Percentiles rank a stretch among this genome's conserved stretches.
These are phyloP conservation scores for Vandiemenella viatica DNA, from an alignment of 2,888 invertebrate genomes.

Conservation along the genomic window DNA sequence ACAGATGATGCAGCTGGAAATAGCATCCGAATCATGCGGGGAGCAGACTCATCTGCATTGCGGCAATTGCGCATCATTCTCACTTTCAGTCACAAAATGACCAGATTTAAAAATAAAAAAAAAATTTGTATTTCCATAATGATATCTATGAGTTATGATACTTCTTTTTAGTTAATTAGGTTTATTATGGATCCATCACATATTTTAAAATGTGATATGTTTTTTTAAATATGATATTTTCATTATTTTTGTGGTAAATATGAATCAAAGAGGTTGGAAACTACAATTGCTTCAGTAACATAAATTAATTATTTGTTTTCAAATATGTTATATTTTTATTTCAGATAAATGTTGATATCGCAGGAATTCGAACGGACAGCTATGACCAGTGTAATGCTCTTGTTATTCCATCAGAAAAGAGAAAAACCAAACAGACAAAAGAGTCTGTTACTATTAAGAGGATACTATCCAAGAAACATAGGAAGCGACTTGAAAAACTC, in stretches of 20 bases:
- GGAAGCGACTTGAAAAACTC: constrained; percentile 72
- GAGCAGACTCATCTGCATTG: too few relatives aligned
- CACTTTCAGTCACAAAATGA: too few relatives aligned
- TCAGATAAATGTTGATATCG: constrained; percentile 52
- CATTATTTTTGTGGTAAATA: background rate
- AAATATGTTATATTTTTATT: constrained; percentile 22
- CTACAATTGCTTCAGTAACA: background rate
- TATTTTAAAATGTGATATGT: too few relatives aligned
- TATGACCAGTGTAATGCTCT: constrained; percentile 65
- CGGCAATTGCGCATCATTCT: too few relatives aligned
- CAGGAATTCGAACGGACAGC: constrained; percentile 33
- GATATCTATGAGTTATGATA: too few relatives aligned
- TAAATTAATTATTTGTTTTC: background rate
- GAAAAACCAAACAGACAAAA: constrained; percentile 52
- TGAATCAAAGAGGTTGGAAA: background rate
- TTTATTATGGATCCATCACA: too few relatives aligned
- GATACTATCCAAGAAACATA: constrained; percentile 73
- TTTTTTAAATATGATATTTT: too few relatives aligned
- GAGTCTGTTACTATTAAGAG: constrained; percentile 40
- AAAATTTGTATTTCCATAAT: too few relatives aligned
- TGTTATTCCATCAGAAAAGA: constrained; percentile 68
- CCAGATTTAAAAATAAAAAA: too few relatives aligned
- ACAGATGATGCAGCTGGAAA: too few relatives aligned
- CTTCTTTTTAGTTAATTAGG: background rate
- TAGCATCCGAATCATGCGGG: too few relatives aligned